Base-by-base conservation (phyloP, 1,140 invertebrate genomes). In the Drosophila nikananu region DNA sequence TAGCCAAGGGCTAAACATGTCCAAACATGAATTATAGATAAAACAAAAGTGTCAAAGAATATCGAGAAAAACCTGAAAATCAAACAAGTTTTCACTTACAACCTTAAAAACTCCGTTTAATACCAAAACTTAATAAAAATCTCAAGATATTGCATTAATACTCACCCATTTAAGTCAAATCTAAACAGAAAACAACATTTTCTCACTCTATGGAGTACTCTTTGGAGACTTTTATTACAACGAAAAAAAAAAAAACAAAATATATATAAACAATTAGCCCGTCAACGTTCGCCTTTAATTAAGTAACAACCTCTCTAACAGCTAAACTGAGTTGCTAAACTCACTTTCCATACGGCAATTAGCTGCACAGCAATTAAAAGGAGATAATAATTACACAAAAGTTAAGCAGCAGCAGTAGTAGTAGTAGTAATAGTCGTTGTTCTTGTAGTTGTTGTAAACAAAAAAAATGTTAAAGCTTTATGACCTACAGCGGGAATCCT, bases 261-360 rank as follows among this genome's bases (percentile, higher is more conserved):
- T 23, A 10, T 8, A 23, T 32, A 55, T 23, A 23, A 55, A 55
- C 72, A 77, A 60, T 77, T 77, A 77, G 73, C 62, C 48, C 75
- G 41, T 58, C 57, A 48, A 46, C 39, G 60, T 44, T 52, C 21
- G 55, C 72, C 60, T 66, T 71, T 80, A 65, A 80, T 87, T 87
- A 87, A 87, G 83, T 87, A 87, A 87, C 84, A 89, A 87, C 81
- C 83, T 77, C 74, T 70, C 64, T 76, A 77, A 68, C 51, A 77
- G 25, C 75, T 51, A 78, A 37, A 64, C 44, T 44, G 25, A 30
- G 60, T 76, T 39, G 37, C 54, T 67, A 52, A 81, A 55, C 39
- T 68, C 63, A 44, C 75, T 60, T 55, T 75, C 59, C 35, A 32
- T 39, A 37, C 17, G 52, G 37, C 46, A 54, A 57, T 74, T 49